A percentile compares a stretch with the other conserved stretches of the same genome.
Evolutionary conservation across 2,888 invertebrate species (phyloP).

Genomic region (Caenorhabditis panamensis): DNA sequence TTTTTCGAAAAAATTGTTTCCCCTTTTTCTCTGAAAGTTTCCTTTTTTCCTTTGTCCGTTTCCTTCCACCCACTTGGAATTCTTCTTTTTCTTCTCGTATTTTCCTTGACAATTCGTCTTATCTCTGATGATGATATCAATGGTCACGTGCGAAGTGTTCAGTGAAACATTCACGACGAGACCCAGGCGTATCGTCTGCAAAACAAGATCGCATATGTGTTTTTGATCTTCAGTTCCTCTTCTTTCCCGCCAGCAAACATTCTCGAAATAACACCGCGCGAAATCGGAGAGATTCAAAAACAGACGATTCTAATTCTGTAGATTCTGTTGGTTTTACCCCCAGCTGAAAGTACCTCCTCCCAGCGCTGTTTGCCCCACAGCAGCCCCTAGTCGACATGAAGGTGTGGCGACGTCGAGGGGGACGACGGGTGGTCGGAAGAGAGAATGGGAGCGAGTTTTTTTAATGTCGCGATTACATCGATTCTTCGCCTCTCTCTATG

Average conservation of each 20-base stretch:
- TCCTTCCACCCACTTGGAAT: no score
- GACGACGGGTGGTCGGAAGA: background rate
- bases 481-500: constrained; percentile 13
- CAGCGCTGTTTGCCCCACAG: background rate
- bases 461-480: constrained; percentile 39
- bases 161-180: background rate
- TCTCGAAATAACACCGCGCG: background rate
- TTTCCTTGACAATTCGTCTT: background rate
- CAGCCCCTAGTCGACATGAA: background rate
- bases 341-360: background rate
- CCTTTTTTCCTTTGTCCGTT: no score
- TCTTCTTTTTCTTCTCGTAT: background rate
- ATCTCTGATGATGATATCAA: constrained; percentile 1
- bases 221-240: constrained; percentile 3
- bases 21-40: background rate
- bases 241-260: background rate
- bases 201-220: constrained; percentile 1
- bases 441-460: constrained; percentile 35
- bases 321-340: background rate
- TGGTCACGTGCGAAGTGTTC: constrained; percentile 2
- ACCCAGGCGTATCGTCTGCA: background rate
- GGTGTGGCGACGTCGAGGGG: background rate
- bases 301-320: background rate
- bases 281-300: constrained; percentile 2
- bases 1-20: no score